These are phyloP conservation scores for Darevskia mixta DNA, from an alignment of 2,797 vertebrate genomes.

Conservation along the genomic window DNA sequence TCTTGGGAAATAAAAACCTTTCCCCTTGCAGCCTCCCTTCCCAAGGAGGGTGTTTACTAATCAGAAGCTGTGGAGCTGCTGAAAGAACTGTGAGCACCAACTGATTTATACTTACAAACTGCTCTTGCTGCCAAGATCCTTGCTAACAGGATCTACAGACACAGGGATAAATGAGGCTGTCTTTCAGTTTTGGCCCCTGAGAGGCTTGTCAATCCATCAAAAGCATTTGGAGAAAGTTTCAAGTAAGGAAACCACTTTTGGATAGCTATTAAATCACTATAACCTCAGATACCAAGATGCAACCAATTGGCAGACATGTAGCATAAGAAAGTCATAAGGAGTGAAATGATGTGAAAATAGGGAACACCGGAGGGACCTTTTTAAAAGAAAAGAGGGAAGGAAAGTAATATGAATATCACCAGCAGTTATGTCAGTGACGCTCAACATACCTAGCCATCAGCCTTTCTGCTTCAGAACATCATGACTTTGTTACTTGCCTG, in stretches of 20 bases:
- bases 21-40: slow-evolving; percentile 1
- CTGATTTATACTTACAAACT: slow-evolving; percentile 36
- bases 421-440: neutral
- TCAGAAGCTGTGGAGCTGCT: neutral
- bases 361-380: neutral
- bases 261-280: slow-evolving; percentile 22
- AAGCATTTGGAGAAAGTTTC: slow-evolving; percentile 52
- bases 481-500: slow-evolving; percentile 35
- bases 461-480: neutral
- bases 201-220: slow-evolving; percentile 41
- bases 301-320: slow-evolving; percentile 5
- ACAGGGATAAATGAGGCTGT: neutral
- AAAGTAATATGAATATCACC: slow-evolving; percentile 15
- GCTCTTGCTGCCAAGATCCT: slow-evolving; percentile 36
- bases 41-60: slow-evolving; percentile 42
- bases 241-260: slow-evolving; percentile 24
- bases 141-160: slow-evolving; percentile 37
- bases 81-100: slow-evolving; percentile 31
- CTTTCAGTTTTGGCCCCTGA: slow-evolving; percentile 45
- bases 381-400: slow-evolving; percentile 40
- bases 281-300: neutral
- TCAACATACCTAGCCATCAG: slow-evolving; percentile 17
- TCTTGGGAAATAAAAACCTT: neutral
- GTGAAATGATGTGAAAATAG: slow-evolving; percentile 20
- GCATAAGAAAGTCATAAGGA: slow-evolving; percentile 55